Base-by-base conservation (phyloP, 2,797 vertebrate species). In the Mus caroli region DNA sequence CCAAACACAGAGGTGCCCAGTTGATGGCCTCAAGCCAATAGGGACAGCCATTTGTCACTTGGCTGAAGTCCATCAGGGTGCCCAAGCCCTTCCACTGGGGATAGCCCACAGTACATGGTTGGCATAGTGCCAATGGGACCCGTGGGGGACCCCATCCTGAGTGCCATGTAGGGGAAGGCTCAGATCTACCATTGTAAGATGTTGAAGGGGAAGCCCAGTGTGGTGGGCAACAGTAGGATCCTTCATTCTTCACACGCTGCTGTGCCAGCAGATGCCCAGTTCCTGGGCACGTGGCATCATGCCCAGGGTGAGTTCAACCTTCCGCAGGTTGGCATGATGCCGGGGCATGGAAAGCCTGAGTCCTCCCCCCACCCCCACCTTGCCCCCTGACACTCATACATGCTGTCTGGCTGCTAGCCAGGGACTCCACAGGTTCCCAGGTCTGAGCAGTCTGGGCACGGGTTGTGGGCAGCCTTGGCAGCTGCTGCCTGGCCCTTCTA, bases 271-370 rank as follows among this genome's bases (percentile, higher is more conserved):
- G 96, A 98, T 97, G 93, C 96, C 97, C 91, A 54, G 83, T 95
- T 58, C 76, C 89, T 86, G 94, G 96, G 95, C 96, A 97, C 92
- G 89, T 97, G 97, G 97, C 97, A 97, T 97, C 92, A 52, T 82
- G 96, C 97, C 97, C 96, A 37, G 97, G 97, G 90, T 96, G 76
- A 97, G 92, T 96, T 91, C 97, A 96, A 87, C 96, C 97, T 96
- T 97, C 96, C 60, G 40, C 13, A 6, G 88, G 93, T 82, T 97
- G 97, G 97, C 97, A 31, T 12, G 14, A 71, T n/a, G 97, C 97
- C 97, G 56, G 93, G 86, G 91, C 94, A 95, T 37, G 92, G 96
- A 56, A 58, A 91, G 92, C 96, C 88, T 52, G 91, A 82, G 58
- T 91, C 37, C 93, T 85, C 92, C 88, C 78, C 93, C 79, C 43